A percentile compares a stretch with the other conserved stretches of the same genome.
phyloP scores from a whole-genome alignment of 2,888 invertebrate genomes.

The Drosophila niveifrons region DNA sequence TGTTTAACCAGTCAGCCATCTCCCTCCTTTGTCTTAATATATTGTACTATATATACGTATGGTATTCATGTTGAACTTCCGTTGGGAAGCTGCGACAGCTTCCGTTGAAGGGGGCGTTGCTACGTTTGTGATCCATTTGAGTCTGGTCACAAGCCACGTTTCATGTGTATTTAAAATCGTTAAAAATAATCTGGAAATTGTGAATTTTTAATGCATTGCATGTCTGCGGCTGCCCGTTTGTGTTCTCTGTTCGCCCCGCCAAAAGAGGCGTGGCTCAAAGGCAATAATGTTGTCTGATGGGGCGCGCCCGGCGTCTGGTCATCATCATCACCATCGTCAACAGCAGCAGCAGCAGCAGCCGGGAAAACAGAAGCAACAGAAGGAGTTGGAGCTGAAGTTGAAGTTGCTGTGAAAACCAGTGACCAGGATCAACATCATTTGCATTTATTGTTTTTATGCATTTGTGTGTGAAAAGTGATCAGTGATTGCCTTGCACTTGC shows the following conservation, averaged over 20 bases:
- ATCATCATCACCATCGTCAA: slow-evolving; percentile 31
- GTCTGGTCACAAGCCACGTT: slow-evolving; percentile 47
- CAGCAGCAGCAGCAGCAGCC: slow-evolving; percentile 6
- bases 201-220: slow-evolving; percentile 78
- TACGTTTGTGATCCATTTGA: slow-evolving; percentile 65
- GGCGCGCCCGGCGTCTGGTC: slow-evolving; percentile 62
- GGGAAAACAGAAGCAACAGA: slow-evolving; percentile 2
- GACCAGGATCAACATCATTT: slow-evolving; percentile 64
- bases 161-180: slow-evolving; percentile 81
- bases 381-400: not conserved
- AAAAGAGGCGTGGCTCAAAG: slow-evolving; percentile 51
- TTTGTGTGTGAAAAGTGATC: slow-evolving; percentile 80
- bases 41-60: too few species aligned
- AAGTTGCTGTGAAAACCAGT: slow-evolving; percentile 1
- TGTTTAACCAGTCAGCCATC: slow-evolving; percentile 8
- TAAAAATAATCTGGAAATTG: slow-evolving; percentile 80
- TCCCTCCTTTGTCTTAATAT: too few species aligned
- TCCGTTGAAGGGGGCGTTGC: slow-evolving; percentile 21
- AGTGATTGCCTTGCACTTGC: slow-evolving; percentile 68
- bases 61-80: slow-evolving; percentile 36
- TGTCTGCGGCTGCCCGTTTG: slow-evolving; percentile 62
- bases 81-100: slow-evolving; percentile 18
- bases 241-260: slow-evolving; percentile 33
- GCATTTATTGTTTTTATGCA: slow-evolving; percentile 81
- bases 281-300: slow-evolving; percentile 73